Evolutionary conservation across 2,113 vertebrate genomes (phyloP), one percentile per base, ranked within the genome.

Genomic region (Apaloderma vittatum): DNA sequence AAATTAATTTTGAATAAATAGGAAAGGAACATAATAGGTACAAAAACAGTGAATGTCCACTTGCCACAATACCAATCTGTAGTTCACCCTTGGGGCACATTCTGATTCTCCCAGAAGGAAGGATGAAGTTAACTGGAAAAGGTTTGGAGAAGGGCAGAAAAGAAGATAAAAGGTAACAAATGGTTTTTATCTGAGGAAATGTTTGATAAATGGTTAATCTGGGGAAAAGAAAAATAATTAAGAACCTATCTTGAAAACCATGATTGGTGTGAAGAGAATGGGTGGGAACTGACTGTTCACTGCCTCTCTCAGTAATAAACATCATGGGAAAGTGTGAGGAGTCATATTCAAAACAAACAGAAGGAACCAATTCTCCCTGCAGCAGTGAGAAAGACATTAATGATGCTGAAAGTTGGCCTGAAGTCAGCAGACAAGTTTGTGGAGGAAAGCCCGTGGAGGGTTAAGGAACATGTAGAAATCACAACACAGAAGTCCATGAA

Each of bases 191-290:
- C 11, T 66, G 37, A 49, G 7, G 11, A 65, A 63, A 45, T 65
- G 49, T 21, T 70, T 84, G 27, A 15, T 52, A 71, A 93, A 49
- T 36, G 2, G 7, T 63, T 88, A n/a, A 30, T 74, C 24, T 34
- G 21, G 7, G 1, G 9, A 2, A 2, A 2, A 5, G 18, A 52
- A 46, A 75, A 16, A 5, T 6, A 13, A 32, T n/a, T 57, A 24
- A 61, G 9, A 61, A 49, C 2, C 0, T 62, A 5, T 72, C 22
- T 40, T 72, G 21, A 73, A 86, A 72, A 57, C 11, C 3, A 15
- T 65, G 37, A 11, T 14, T 30, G 1, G 4, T 43, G 17, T 19
- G 21, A 78, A 83, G 13, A 68, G 2, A 11, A 17, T 45, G n/a
- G 6, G 16, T 37, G 15, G 24, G 15, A 76, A 43, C 0, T 89